Base-by-base conservation (phyloP, 2,888 invertebrate species). In the Erebia palarica region DNA sequence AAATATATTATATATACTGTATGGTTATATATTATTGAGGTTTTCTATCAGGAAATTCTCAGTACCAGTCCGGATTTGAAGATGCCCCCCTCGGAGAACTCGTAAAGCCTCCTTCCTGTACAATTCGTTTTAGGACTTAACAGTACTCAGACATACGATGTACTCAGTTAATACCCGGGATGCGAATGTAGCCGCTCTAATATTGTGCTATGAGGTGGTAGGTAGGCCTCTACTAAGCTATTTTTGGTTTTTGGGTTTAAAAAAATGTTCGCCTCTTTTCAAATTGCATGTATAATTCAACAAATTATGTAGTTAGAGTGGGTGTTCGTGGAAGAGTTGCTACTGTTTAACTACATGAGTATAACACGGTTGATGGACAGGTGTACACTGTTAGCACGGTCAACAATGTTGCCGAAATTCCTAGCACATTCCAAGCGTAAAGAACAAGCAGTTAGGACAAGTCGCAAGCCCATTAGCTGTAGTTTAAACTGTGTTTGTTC, bases 341-440 rank as follows among this genome's bases (percentile, higher is more conserved):
- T 69, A 71, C 65, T 36, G 13, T n/a, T 57, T 60, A 68, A 72
- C 68, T 51, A 68, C 65, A 71, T 65, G 71, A 69, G 65, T 63
- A 65, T 49, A 49, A 63, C 63, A 63, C 14, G 16, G 61, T 47
- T 49, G 63, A 63, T 16, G 68, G 81, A 81, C 84, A 78, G 78
- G 76, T 83, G 85, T 84, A 84, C 85, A 83, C 83, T 87, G 88
- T 86, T 85, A 81, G 81, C 78, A 81, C 82, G 81, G 85, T 87
- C 86, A 87, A 87, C 86, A 84, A 63, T 63, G 83, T 85, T 82
- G 82, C 81, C 78, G 83, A 85, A 86, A 85, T 84, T 86, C 70
- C 83, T 81, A 82, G 84, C 70, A 85, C 86, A 85, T 84, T 86
- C 70, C 83, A 81, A 82, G 84, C 70, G 63, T 70, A 75, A 57